Base-by-base conservation (phyloP, 2,113 vertebrate species). In the Centrocercus urophasianus region DNA sequence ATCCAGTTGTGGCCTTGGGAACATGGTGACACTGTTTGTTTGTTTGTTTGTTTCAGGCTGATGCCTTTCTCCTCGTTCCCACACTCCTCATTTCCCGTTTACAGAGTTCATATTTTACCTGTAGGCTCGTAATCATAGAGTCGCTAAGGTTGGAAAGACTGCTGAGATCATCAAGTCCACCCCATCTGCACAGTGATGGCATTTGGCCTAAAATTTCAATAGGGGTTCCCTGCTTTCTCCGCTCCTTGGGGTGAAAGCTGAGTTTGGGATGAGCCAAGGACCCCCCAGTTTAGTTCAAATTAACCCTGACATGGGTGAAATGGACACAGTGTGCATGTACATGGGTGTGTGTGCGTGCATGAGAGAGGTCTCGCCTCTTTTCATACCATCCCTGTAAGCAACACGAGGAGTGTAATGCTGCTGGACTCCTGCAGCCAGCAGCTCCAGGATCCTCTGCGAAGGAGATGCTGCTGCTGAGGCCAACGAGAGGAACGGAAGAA, bases 361-460 rank as follows among this genome's bases (percentile, higher is more conserved):
- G 6, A 59, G 82, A 1, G 4, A 87, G 64, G 45, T 61, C 50
- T 59, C 40, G 1, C 0, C 27, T 66, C 84, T 91, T 48, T 8
- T 54, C 77, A 61, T 45, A 38, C 92, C 54, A 1, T 43, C 30
- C 54, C 75, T 50, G 12, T 11, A 13, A 34, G 11, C 64, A 45
- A 1, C 36, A 25, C 2, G 61, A 56, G 81, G 87, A 67, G 59
- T 79, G 48, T 25, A 4, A 71, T n/a, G 63, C 43, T 87, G 81
- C 89, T 72, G 77, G 70, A 14, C 63, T 85, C 3, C 0, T 28
- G 36, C 1, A 1, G 56, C 3, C 0, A 24, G 36, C 1, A 1
- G 56, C 36, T 67, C 13, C 43, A 15, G 63, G 67, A 24, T 45
- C 10, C 21, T 60, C 32, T 71, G 10, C 3, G 38, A 11, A 50